A percentile compares a stretch with the other conserved stretches of the same genome.
These are phyloP conservation scores for Pegea sp. DNA, from an alignment of 23 tunicate genomes.

Conservation along the genomic window DNA sequence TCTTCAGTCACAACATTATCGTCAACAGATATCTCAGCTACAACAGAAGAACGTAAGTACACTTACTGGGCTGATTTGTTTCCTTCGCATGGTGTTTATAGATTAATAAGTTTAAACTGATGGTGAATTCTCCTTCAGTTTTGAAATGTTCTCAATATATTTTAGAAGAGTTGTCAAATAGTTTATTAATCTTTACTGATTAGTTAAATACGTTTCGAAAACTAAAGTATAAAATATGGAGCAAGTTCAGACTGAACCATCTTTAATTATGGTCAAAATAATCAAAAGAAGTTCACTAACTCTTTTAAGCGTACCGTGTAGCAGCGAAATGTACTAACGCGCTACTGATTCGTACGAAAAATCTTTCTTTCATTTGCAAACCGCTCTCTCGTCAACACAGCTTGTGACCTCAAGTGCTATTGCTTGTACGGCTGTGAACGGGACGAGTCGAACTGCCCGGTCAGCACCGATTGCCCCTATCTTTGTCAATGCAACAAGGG, in stretches of 20 bases:
- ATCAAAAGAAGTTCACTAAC: background rate
- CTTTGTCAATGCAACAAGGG: slow-evolving; percentile 54
- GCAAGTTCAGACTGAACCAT: background rate
- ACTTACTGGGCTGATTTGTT: too few species aligned
- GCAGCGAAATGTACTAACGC: background rate
- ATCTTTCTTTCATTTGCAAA: too few species aligned
- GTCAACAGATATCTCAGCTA: background rate
- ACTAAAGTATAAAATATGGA: background rate
- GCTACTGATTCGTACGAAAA: too few species aligned
- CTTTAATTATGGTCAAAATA: background rate
- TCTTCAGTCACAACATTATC: background rate
- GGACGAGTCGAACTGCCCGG: slow-evolving; percentile 58
- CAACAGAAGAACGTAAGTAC: slow-evolving; percentile 2
- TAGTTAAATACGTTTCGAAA: background rate
- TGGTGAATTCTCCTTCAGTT: too few species aligned
- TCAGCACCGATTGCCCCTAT: slow-evolving; percentile 58
- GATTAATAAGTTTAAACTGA: too few species aligned
- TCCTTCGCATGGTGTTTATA: too few species aligned
- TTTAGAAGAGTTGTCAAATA: too few species aligned
- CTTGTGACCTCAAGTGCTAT: slow-evolving; percentile 67
- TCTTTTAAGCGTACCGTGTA: background rate
- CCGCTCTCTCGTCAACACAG: slow-evolving; percentile 11
- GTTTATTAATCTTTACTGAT: too few species aligned
- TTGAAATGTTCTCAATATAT: too few species aligned
- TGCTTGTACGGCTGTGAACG: slow-evolving; percentile 81